phyloP scores from a whole-genome alignment of 2,113 vertebrate species.

The Spheniscus mendiculus region DNA sequence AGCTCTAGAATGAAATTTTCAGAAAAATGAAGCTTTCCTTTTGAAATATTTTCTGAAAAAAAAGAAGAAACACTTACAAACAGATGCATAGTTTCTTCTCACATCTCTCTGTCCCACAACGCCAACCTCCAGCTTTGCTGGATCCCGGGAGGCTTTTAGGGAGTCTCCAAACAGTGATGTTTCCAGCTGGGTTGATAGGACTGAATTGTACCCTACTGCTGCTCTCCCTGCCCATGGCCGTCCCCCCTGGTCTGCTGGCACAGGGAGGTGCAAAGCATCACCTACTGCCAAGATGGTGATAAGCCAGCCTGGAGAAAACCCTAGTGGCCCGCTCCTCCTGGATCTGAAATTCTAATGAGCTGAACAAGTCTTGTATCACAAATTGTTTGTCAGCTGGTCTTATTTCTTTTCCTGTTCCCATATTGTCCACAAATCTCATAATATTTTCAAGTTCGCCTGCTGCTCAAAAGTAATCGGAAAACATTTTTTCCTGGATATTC shows the following conservation, averaged over 20 bases:
- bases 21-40: not conserved
- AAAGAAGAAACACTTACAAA: not conserved
- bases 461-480: not conserved
- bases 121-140: not conserved
- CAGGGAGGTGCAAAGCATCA: not conserved
- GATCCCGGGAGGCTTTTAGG: not conserved
- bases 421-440: not conserved
- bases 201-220: not conserved
- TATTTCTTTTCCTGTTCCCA: not conserved
- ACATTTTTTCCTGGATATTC: not conserved
- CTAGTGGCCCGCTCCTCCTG: not conserved
- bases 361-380: not conserved
- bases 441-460: not conserved
- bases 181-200: not conserved
- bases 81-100: not conserved
- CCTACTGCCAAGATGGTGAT: not conserved
- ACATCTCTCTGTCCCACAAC: not conserved
- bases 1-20: not conserved
- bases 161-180: not conserved
- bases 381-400: not conserved
- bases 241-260: not conserved
- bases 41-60: not conserved
- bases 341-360: not conserved
- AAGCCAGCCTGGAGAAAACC: not conserved
- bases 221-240: not conserved